These are phyloP conservation scores for Siniperca obscura DNA, from an alignment of 2,797 vertebrate genomes.

Conservation along the genomic window DNA sequence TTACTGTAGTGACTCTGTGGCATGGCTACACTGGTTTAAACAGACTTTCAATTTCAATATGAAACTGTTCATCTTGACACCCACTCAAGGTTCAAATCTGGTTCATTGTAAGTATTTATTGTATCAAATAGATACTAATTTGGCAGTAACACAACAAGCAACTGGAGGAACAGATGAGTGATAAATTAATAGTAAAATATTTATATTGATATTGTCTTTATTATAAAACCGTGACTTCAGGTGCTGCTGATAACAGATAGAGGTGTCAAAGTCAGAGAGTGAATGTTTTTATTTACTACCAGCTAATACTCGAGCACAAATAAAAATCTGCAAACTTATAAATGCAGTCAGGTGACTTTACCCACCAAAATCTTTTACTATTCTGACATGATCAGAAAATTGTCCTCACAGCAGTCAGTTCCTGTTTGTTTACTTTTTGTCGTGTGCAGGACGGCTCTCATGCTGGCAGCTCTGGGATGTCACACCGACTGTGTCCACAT, in stretches of 20 bases:
- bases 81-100: background rate
- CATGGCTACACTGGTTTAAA: background rate
- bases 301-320: background rate
- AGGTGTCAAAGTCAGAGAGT: background rate
- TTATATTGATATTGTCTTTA: background rate
- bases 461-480: constrained; percentile 93
- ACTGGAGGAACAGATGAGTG: background rate
- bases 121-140: background rate
- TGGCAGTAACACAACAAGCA: background rate
- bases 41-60: background rate
- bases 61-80: background rate
- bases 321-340: background rate
- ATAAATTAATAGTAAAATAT: background rate
- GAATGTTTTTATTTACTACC: background rate
- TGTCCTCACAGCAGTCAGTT: background rate
- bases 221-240: background rate
- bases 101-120: background rate
- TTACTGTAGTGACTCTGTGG: background rate
- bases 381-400: background rate
- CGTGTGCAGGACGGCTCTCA: constrained; percentile 90
- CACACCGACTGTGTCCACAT: constrained; percentile 95
- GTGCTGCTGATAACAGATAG: background rate
- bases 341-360: background rate
- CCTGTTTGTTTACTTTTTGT: background rate
- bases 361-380: background rate